Evolutionary conservation across 2,888 invertebrate genomes (phyloP).

Genomic region (Rhopalosiphum nymphaeae): DNA sequence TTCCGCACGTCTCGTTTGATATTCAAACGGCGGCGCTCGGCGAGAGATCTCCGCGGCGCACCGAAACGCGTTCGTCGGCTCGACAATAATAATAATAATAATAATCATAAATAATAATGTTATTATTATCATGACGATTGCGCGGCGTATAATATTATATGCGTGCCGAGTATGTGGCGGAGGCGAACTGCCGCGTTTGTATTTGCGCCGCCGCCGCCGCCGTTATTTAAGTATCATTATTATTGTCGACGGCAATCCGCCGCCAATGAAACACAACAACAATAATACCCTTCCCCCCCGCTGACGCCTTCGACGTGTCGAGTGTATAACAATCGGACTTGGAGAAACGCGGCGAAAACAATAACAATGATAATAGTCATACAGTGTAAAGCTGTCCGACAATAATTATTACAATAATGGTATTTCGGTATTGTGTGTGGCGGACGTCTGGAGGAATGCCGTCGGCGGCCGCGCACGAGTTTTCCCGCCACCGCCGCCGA

Average conservation of each 20-base stretch:
- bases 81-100: slow-evolving; percentile 31
- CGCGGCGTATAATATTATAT: background rate
- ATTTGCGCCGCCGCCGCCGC: background rate
- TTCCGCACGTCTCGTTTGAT: slow-evolving; percentile 2
- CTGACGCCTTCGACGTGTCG: background rate
- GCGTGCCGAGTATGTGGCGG: slow-evolving; percentile 26
- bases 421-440: slow-evolving; percentile 10
- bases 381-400: too few species aligned
- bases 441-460: background rate
- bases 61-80: background rate
- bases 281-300: background rate
- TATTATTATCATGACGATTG: background rate
- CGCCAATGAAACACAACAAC: background rate
- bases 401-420: slow-evolving; percentile 16
- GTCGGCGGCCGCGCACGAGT: background rate
- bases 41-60: background rate
- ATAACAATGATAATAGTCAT: background rate
- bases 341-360: slow-evolving; percentile 45
- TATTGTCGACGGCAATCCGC: slow-evolving; percentile 30
- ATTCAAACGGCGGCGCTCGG: slow-evolving; percentile 25
- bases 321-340: slow-evolving; percentile 9
- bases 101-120: slow-evolving; percentile 26
- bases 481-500: background rate
- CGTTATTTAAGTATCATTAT: background rate
- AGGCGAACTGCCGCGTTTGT: background rate